These are phyloP conservation scores for Drosophila mettleri DNA, from an alignment of 2,888 invertebrate species.

Conservation along the genomic window DNA sequence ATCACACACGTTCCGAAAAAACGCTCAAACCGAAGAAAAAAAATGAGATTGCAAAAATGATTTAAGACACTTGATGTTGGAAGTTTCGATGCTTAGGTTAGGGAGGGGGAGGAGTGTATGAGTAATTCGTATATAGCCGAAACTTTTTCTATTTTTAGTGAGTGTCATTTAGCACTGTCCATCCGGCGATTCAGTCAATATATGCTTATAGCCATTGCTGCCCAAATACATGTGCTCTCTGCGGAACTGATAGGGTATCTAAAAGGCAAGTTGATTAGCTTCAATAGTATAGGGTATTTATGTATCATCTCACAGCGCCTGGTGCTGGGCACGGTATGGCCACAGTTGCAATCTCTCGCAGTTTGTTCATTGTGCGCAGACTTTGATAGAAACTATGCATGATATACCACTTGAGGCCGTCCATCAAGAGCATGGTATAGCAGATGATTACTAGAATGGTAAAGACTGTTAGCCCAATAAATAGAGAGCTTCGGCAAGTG, in stretches of 20 bases:
- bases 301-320: slow-evolving; percentile 78
- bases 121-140: slow-evolving; percentile 14
- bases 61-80: slow-evolving; percentile 63
- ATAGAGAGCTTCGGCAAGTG: background rate
- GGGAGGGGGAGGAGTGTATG: slow-evolving; percentile 2
- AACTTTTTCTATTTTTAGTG: background rate
- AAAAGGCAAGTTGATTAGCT: background rate
- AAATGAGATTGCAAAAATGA: slow-evolving; percentile 18
- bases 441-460: slow-evolving; percentile 74
- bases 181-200: slow-evolving; percentile 83
- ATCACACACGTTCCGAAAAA: slow-evolving; percentile 68
- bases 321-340: slow-evolving; percentile 85
- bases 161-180: slow-evolving; percentile 71
- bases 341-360: slow-evolving; percentile 85
- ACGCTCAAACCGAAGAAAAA: background rate
- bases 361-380: slow-evolving; percentile 83
- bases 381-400: slow-evolving; percentile 83
- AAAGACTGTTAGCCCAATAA: background rate
- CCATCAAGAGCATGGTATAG: slow-evolving; percentile 76
- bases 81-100: slow-evolving; percentile 41
- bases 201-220: slow-evolving; percentile 84
- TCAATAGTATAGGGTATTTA: background rate
- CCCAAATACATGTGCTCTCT: slow-evolving; percentile 85
- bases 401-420: slow-evolving; percentile 83
- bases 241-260: slow-evolving; percentile 84